A percentile compares a stretch with the other conserved stretches of the same genome.
Evolutionary conservation across 2,888 invertebrate genomes (phyloP).

Genomic region (Lasioglossum pauxillum): DNA sequence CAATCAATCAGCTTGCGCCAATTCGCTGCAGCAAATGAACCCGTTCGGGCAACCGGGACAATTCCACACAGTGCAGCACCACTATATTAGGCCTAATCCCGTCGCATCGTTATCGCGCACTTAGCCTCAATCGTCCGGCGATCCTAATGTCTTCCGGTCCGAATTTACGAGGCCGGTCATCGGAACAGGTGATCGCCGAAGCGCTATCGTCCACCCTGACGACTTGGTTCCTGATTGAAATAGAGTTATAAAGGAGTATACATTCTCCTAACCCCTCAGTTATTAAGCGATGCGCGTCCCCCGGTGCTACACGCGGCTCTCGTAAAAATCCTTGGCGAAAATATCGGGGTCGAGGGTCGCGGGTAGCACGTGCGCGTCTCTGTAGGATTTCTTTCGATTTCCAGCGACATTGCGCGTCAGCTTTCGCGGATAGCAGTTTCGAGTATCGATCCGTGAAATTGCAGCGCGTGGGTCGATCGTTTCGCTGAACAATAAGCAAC

Average conservation of each 20-base stretch:
- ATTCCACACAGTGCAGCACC: background rate
- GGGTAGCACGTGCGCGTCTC: background rate
- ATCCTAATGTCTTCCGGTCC: conserved; percentile 45
- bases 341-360: background rate
- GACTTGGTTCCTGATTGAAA: conserved; percentile 29
- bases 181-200: conserved; percentile 7
- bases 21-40: background rate
- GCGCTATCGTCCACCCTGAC: background rate
- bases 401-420: background rate
- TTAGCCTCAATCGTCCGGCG: conserved; percentile 35
- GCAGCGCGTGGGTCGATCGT: background rate
- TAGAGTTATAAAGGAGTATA: conserved; percentile 39
- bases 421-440: background rate
- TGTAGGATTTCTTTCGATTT: background rate
- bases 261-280: conserved; percentile 2
- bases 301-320: background rate
- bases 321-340: conserved; percentile 18
- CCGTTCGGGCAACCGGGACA: background rate
- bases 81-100: conserved; percentile 38
- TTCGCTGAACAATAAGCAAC: background rate
- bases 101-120: conserved; percentile 24
- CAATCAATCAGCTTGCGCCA: background rate
- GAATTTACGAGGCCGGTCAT: conserved; percentile 48
- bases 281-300: background rate
- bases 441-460: background rate